Evolutionary conservation across 2,888 invertebrate genomes (phyloP).

Genomic region (Bombyx huttoni): DNA sequence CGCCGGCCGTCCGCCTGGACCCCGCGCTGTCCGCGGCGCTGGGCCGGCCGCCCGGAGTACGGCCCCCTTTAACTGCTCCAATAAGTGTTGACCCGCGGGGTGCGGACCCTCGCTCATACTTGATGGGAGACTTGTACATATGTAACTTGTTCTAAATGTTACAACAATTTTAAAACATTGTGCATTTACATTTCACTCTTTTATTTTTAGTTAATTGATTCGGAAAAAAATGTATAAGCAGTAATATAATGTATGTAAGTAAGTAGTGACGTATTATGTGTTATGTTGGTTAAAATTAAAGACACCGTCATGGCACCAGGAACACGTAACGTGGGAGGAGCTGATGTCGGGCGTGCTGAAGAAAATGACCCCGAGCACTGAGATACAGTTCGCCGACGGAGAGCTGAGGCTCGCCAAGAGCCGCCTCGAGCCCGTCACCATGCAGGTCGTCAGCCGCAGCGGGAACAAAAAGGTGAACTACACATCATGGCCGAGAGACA

Average conservation of each 20-base stretch:
- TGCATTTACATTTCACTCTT: too few species aligned
- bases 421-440: constrained; percentile 82
- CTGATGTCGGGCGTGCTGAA: constrained; percentile 75
- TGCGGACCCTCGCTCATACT: too few species aligned
- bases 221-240: too few species aligned
- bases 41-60: constrained; percentile 11
- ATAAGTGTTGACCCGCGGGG: too few species aligned
- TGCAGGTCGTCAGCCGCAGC: constrained; percentile 82
- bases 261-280: too few species aligned
- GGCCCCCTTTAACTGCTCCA: neutral
- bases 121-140: too few species aligned
- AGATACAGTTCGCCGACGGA: constrained; percentile 72
- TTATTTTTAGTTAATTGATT: too few species aligned
- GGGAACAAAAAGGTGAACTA: constrained; percentile 88
- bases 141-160: too few species aligned
- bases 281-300: too few species aligned
- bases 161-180: too few species aligned
- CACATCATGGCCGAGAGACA: neutral
- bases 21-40: constrained; percentile 25
- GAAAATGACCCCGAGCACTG: constrained; percentile 81
- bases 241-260: too few species aligned
- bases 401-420: constrained; percentile 66
- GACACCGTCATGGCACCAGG: constrained; percentile 18
- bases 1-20: constrained; percentile 30
- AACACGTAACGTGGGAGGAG: constrained; percentile 78